These are phyloP conservation scores for Sylvilagus bachmani DNA, from an alignment of 2,113 vertebrate genomes.

Conservation along the genomic window DNA sequence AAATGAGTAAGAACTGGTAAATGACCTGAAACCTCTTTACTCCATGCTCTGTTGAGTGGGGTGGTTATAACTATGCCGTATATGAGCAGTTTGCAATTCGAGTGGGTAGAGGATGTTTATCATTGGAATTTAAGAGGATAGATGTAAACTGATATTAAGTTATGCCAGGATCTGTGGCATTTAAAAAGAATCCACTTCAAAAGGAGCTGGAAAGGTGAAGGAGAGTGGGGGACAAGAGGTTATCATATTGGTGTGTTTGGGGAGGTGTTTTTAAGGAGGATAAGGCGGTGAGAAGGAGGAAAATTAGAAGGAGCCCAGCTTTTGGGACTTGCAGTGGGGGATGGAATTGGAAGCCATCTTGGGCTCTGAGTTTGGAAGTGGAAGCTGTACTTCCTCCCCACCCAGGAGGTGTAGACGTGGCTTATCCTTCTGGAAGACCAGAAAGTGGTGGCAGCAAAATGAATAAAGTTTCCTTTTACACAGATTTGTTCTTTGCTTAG, in stretches of 20 bases:
- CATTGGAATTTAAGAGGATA: neutral
- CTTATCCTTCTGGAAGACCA: neutral
- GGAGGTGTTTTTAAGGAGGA: neutral
- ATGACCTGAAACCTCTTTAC: slow-evolving; percentile 24
- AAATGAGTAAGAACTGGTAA: neutral
- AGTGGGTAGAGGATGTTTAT: neutral
- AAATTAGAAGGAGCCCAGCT: slow-evolving; percentile 2
- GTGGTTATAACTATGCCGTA: neutral
- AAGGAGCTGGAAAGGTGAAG: neutral
- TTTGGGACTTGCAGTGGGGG: neutral
- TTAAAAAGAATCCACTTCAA: neutral
- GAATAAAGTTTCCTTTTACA: neutral
- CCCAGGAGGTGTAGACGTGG: neutral
- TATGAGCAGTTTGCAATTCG: neutral
- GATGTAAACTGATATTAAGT: neutral
- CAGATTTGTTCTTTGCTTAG: neutral
- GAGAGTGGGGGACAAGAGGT: neutral
- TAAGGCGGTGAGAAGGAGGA: neutral
- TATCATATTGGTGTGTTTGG: neutral
- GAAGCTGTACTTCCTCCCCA: neutral
- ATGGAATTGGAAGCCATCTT: neutral
- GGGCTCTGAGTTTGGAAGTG: neutral
- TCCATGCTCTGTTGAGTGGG: neutral
- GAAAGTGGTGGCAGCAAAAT: neutral
- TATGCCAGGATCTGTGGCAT: neutral